Evolutionary conservation across 2,797 vertebrate species (phyloP), one percentile per base, ranked within the genome.

Genomic region (Erithacus rubecula): DNA sequence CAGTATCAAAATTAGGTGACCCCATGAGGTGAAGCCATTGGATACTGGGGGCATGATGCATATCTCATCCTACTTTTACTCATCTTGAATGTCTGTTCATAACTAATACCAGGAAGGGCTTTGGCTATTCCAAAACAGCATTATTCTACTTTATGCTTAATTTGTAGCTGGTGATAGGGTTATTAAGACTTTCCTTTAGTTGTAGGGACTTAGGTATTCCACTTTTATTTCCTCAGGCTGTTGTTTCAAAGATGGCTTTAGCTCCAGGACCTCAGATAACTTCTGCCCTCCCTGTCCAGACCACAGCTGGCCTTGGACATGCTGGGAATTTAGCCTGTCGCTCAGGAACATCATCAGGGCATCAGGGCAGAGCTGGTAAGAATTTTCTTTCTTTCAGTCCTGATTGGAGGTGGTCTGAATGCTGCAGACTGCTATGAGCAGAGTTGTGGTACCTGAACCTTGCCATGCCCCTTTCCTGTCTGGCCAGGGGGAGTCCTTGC

Each of bases 21-120:
- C 15, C 11, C 13, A 21, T 0, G 1, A 37, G 55, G 4, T 29
- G 39, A 65, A 80, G n/a, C 9, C 21, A n/a, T 34, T 0, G 3
- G 41, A 36, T 76, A 24, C 27, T 30, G 70, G 18, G 10, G 13
- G 4, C 4, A 20, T 51, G 64, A 41, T 46, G 43, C 5, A 18
- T 44, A 65, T 65, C 46, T 27, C 32, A 46, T n/a, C n/a, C 56
- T 63, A 36, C 47, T 74, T 46, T 64, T 53, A 37, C 15, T 74
- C 15, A 13, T 60, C 32, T 60, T 68, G 22, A 84, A n/a, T 70
- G 5, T 49, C 23, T 81, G 27, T 30, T 49, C 29, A 1, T 32
- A 53, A 59, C 16, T 75, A 60, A 43, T 55, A 56, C 7, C 2
- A 11, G 17, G 9, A 29, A 75, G 23, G 15, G 20, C 36, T 72